Evolutionary conservation across 2,797 vertebrate species (phyloP).

Genomic region (Cheirogaleus major): DNA sequence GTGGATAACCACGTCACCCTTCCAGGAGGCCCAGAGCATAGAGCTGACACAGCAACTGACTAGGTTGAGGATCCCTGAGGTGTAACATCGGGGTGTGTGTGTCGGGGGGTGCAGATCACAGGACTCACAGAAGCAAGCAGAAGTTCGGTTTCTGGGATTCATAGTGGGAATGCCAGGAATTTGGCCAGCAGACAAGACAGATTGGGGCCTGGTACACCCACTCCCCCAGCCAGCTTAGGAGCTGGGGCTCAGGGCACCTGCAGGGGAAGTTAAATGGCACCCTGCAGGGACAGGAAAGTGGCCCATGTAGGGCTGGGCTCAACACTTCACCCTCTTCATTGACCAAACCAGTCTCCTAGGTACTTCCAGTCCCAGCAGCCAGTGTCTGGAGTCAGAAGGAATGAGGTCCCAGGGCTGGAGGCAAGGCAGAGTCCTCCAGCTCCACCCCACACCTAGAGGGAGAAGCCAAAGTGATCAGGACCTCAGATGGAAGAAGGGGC

Average conservation of each 20-base stretch:
- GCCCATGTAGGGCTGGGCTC: not conserved
- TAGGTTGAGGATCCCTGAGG: not conserved
- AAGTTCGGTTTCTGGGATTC: not conserved
- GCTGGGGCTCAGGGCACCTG: not conserved
- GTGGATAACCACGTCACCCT: not conserved
- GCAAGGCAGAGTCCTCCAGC: not conserved
- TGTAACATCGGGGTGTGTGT: not conserved
- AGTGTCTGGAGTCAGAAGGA: not conserved
- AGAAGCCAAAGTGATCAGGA: not conserved
- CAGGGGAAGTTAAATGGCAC: not conserved
- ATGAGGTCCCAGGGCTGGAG: not conserved
- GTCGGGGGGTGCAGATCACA: not conserved
- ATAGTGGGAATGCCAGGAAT: not conserved
- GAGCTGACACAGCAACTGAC: not conserved
- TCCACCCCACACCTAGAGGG: not conserved
- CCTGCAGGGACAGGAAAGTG: not conserved
- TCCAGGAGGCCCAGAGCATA: not conserved
- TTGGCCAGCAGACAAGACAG: not conserved
- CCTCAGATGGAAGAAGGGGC: not conserved
- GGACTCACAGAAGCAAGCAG: not conserved
- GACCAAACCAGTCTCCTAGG: not conserved
- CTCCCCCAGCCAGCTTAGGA: not conserved
- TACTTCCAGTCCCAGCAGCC: not conserved
- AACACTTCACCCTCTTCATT: not conserved
- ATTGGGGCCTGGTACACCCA: not conserved